A percentile compares a stretch with the other conserved stretches of the same genome.
These are phyloP conservation scores for Parasteatoda tepidariorum DNA, from an alignment of 1,140 invertebrate genomes.

Conservation along the genomic window DNA sequence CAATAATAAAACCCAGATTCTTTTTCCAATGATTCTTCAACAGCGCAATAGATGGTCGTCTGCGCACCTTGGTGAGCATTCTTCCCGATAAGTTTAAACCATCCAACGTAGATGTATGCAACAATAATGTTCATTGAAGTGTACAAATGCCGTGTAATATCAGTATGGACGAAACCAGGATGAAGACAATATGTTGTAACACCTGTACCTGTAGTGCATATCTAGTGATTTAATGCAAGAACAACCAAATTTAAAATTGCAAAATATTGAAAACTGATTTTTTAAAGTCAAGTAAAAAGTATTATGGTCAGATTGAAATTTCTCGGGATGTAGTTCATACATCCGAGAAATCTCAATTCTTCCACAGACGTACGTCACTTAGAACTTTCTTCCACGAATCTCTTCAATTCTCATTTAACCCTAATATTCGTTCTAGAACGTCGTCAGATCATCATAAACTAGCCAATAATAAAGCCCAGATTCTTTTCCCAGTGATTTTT, in stretches of 20 bases:
- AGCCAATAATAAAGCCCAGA: slow-evolving; percentile 62
- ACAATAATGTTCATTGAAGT: background rate
- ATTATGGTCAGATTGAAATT: no score
- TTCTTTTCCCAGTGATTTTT: slow-evolving; percentile 52
- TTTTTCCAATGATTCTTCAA: slow-evolving; percentile 50
- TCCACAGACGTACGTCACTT: no score
- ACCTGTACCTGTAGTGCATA: slow-evolving; percentile 70
- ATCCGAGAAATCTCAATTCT: no score
- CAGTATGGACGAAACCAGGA: slow-evolving; percentile 85
- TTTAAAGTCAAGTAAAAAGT: no score
- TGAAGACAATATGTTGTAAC: slow-evolving; percentile 87
- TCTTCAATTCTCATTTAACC: no score
- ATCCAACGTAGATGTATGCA: background rate
- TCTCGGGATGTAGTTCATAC: no score
- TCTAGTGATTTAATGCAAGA: no score
- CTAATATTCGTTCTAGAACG: no score
- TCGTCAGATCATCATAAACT: no score
- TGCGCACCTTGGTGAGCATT: slow-evolving; percentile 58
- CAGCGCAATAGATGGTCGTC: slow-evolving; percentile 62
- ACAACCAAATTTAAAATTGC: no score
- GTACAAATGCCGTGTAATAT: slow-evolving; percentile 78
- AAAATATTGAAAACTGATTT: no score
- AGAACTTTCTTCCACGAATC: no score
- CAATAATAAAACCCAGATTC: slow-evolving; percentile 62
- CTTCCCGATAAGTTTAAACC: slow-evolving; percentile 49